These are phyloP conservation scores for Hylia prasina DNA, from an alignment of 2,113 vertebrate species.

Conservation along the genomic window DNA sequence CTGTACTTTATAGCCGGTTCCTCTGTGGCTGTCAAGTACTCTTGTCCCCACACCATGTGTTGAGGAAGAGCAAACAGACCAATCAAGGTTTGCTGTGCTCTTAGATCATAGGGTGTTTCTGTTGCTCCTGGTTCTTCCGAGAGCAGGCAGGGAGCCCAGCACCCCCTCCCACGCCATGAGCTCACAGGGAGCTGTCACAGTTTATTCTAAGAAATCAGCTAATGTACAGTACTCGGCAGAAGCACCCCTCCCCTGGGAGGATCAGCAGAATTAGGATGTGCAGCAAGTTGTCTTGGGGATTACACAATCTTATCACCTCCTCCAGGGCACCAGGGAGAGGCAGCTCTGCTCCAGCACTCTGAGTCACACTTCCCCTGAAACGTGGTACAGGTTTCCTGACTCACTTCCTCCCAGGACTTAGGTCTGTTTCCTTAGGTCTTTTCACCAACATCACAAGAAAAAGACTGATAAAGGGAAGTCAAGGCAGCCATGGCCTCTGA, in stretches of 20 bases:
- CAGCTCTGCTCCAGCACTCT: background rate
- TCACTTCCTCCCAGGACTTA: conserved; percentile 54
- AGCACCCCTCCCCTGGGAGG: conserved; percentile 61
- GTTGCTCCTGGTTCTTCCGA: background rate
- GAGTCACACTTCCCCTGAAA: conserved; percentile 53
- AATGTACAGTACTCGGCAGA: conserved; percentile 55
- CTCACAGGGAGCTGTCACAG: conserved; percentile 39
- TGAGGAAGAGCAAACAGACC: background rate
- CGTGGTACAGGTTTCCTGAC: conserved; percentile 28
- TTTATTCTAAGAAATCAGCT: conserved; percentile 70
- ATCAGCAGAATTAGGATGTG: conserved; percentile 62
- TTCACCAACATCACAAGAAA: background rate
- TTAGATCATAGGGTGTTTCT: background rate
- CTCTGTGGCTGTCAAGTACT: background rate
- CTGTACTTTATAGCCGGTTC: background rate
- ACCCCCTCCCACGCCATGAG: conserved; percentile 13
- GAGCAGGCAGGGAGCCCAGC: conserved; percentile 46
- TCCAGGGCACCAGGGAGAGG: conserved; percentile 6
- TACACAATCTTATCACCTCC: conserved; percentile 67
- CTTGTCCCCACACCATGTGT: background rate
- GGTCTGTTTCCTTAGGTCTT: conserved; percentile 18
- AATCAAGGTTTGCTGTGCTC: background rate
- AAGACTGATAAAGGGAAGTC: background rate
- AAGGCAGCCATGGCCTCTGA: background rate
- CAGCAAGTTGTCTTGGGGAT: conserved; percentile 57